These are phyloP conservation scores for Amphipyra berbera DNA, from an alignment of 2,888 invertebrate genomes.

Conservation along the genomic window DNA sequence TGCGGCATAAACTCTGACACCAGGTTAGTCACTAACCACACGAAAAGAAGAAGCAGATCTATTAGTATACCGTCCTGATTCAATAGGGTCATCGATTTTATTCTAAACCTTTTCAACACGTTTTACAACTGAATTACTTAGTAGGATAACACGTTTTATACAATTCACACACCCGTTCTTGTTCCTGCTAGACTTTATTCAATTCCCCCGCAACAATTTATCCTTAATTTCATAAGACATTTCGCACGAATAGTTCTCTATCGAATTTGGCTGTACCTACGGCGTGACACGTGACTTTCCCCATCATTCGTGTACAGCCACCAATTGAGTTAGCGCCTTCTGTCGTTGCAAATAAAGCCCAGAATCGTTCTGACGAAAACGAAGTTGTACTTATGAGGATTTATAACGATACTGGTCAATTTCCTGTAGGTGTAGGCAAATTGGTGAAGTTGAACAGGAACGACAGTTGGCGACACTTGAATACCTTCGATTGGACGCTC, in stretches of 20 bases:
- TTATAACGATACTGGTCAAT: slow-evolving; percentile 47
- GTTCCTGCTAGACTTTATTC: slow-evolving; percentile 52
- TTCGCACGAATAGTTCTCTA: slow-evolving; percentile 77
- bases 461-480: slow-evolving; percentile 69
- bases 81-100: not conserved
- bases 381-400: slow-evolving; percentile 22
- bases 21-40: too few species aligned
- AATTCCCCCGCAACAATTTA: slow-evolving; percentile 74
- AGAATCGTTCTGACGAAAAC: slow-evolving; percentile 21
- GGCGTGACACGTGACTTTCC: slow-evolving; percentile 67
- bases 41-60: too few species aligned
- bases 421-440: slow-evolving; percentile 44
- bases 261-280: slow-evolving; percentile 66
- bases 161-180: slow-evolving; percentile 52
- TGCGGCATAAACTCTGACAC: too few species aligned
- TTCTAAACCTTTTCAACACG: slow-evolving; percentile 13
- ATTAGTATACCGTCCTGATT: not conserved
- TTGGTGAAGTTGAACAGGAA: slow-evolving; percentile 39
- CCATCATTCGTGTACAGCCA: slow-evolving; percentile 43
- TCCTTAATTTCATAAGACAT: slow-evolving; percentile 75
- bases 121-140: slow-evolving; percentile 33
- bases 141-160: slow-evolving; percentile 37
- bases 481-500: slow-evolving; percentile 55
- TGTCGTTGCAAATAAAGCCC: slow-evolving; percentile 37
- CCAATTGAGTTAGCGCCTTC: slow-evolving; percentile 54